phyloP scores from a whole-genome alignment of 2,888 invertebrate genomes.

The Thymelicus lineola region DNA sequence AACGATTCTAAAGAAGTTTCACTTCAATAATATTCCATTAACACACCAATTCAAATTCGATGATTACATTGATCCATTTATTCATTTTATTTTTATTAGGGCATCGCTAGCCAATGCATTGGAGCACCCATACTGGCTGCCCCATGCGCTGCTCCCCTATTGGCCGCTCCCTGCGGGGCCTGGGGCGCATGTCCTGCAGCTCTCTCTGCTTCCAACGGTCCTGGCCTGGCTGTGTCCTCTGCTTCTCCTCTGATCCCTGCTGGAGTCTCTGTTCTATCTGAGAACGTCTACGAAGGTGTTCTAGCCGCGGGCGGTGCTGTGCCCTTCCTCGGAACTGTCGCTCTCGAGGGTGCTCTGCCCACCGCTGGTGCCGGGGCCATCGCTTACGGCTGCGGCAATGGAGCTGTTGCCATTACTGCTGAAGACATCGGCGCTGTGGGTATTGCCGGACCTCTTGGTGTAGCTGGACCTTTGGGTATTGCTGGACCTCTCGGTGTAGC shows the following conservation, averaged over 20 bases:
- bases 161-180: constrained; percentile 35
- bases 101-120: constrained; percentile 35
- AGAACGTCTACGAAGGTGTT: constrained; percentile 53
- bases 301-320: constrained; percentile 44
- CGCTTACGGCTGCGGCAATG: constrained; percentile 51
- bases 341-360: constrained; percentile 52
- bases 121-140: constrained; percentile 23
- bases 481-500: constrained; percentile 9
- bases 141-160: constrained; percentile 22
- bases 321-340: constrained; percentile 48
- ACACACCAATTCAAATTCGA: too few relatives aligned
- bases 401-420: constrained; percentile 45
- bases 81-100: too few relatives aligned
- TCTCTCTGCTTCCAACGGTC: constrained; percentile 44
- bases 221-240: constrained; percentile 47
- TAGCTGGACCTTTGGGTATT: constrained; percentile 5
- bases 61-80: too few relatives aligned
- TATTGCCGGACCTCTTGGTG: constrained; percentile 28
- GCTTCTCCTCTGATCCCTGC: constrained; percentile 54
- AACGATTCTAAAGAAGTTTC: too few relatives aligned
- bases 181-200: constrained; percentile 23
- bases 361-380: constrained; percentile 54
- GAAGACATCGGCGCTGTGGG: constrained; percentile 42
- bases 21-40: too few relatives aligned
- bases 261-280: constrained; percentile 55